These are phyloP conservation scores for Lepidurus apus DNA, from an alignment of 1,140 invertebrate genomes.

Conservation along the genomic window DNA sequence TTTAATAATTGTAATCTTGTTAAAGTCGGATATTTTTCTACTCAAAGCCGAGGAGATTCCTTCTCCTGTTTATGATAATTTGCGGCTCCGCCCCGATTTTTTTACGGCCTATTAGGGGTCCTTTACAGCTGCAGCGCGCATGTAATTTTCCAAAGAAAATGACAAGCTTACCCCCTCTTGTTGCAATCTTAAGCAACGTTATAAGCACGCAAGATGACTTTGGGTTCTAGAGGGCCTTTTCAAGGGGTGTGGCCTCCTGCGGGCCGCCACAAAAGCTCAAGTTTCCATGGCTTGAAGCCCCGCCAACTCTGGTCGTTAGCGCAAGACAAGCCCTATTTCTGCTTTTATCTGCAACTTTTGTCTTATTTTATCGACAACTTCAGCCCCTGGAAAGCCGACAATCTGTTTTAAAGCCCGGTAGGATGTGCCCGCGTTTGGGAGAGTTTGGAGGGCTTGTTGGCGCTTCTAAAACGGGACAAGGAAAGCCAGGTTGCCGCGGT, in stretches of 20 bases:
- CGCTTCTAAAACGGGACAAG: not conserved
- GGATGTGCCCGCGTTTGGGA: not conserved
- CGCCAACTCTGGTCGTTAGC: not conserved
- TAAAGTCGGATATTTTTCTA: too few relatives aligned
- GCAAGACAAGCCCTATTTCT: not conserved
- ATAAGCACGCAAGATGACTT: not conserved
- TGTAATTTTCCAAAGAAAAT: not conserved
- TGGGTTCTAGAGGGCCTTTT: not conserved
- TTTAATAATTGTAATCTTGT: too few relatives aligned
- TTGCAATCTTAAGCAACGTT: constrained; percentile 2
- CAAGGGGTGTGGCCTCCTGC: not conserved
- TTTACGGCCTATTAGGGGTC: not conserved
- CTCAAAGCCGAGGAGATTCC: too few relatives aligned
- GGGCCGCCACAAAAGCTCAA: too few relatives aligned
- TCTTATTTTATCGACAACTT: not conserved
- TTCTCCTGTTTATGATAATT: not conserved
- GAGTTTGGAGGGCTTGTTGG: not conserved
- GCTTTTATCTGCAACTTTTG: not conserved
- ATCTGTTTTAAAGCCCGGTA: not conserved
- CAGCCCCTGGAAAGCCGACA: not conserved
- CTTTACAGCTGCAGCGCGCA: not conserved
- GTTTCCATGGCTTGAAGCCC: not conserved
- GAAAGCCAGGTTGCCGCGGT: not conserved
- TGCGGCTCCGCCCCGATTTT: not conserved
- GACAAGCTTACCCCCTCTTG: constrained; percentile 20